A percentile compares a stretch with the other conserved stretches of the same genome.
These are phyloP conservation scores for Mustela lutreola DNA, from an alignment of 2,113 vertebrate genomes.

Conservation along the genomic window DNA sequence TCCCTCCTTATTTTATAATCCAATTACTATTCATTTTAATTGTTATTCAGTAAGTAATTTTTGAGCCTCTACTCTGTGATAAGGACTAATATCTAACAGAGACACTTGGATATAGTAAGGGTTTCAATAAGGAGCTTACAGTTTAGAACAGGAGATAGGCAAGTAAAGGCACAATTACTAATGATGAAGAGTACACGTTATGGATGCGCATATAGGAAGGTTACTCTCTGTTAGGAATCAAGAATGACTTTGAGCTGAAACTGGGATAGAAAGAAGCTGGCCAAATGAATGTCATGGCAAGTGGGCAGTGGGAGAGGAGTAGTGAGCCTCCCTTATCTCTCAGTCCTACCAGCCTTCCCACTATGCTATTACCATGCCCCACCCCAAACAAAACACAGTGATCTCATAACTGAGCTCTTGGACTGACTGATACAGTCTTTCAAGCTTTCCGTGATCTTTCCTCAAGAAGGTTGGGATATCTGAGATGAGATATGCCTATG, in stretches of 20 bases:
- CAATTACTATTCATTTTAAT: background rate
- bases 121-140: background rate
- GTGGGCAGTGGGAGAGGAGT: fast-evolving
- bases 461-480: background rate
- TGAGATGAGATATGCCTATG: background rate
- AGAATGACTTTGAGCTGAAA: background rate
- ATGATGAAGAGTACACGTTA: background rate
- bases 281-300: background rate
- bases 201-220: background rate
- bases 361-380: background rate
- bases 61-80: background rate
- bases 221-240: background rate
- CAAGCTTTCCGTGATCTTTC: background rate
- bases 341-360: background rate
- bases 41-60: background rate
- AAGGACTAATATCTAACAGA: background rate
- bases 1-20: background rate
- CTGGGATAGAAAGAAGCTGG: background rate
- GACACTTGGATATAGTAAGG: background rate
- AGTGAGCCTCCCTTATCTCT: background rate
- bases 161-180: background rate
- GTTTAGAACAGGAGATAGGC: background rate
- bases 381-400: background rate
- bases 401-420: background rate
- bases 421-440: background rate